A percentile compares a stretch with the other conserved stretches of the same genome.
These are phyloP conservation scores for Pygoscelis antarcticus DNA, from an alignment of 2,113 vertebrate species.

Conservation along the genomic window DNA sequence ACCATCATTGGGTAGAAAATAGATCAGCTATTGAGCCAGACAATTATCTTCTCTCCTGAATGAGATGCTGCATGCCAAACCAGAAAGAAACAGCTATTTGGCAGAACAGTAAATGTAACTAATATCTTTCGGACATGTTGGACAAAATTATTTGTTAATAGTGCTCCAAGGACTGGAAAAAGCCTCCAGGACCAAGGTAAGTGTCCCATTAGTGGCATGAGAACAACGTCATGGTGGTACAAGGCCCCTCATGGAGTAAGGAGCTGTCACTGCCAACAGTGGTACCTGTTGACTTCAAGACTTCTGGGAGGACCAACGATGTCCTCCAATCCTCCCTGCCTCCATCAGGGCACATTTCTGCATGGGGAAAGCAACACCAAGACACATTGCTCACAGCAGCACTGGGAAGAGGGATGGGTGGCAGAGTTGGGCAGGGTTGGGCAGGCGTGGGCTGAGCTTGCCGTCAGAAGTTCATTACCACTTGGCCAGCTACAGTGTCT, in stretches of 20 bases:
- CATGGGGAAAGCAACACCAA: accelerated
- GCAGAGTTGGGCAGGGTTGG: not conserved
- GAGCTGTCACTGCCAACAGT: not conserved
- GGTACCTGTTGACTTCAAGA: not conserved
- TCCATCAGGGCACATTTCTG: not conserved
- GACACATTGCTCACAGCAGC: accelerated
- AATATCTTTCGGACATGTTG: not conserved
- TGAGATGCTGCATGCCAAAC: slow-evolving; percentile 38
- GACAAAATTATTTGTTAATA: not conserved
- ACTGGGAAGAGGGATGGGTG: not conserved
- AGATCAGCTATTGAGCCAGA: slow-evolving; percentile 48
- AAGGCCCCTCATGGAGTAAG: not conserved
- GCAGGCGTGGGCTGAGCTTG: accelerated
- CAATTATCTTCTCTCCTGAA: slow-evolving; percentile 27
- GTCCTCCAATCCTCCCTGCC: not conserved
- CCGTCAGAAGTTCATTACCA: not conserved
- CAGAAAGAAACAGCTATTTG: slow-evolving; percentile 32
- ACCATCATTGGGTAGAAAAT: slow-evolving; percentile 24
- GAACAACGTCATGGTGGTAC: not conserved
- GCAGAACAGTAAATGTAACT: slow-evolving; percentile 22
- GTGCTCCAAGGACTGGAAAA: not conserved
- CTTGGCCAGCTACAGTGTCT: not conserved
- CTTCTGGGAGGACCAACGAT: not conserved
- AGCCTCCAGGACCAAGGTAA: not conserved
- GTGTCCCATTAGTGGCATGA: not conserved